Percentiles rank a stretch among this genome's conserved stretches.
Evolutionary conservation across 2,888 invertebrate species (phyloP).

Genomic region (Archaeoteleia sp.): DNA sequence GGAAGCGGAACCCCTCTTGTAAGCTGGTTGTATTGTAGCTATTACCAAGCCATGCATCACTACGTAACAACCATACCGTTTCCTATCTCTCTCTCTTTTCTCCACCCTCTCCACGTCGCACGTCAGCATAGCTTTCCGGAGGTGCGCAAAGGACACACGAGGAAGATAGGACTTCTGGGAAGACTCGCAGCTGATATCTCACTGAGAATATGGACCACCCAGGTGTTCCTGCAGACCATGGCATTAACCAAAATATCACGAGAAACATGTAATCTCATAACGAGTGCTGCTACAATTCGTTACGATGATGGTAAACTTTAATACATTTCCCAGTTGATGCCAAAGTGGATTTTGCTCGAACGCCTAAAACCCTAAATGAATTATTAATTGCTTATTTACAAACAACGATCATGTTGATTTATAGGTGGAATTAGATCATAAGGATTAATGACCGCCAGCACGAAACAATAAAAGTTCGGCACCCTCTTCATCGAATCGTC

Average conservation of each 20-base stretch:
- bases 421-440: constrained; percentile 44
- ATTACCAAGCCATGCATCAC: constrained; percentile 75
- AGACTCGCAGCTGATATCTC: constrained; percentile 69
- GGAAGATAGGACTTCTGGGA: constrained; percentile 64
- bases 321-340: no score
- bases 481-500: constrained; percentile 45
- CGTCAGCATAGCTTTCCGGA: constrained; percentile 69
- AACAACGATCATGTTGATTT: constrained; percentile 47
- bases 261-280: constrained; percentile 22
- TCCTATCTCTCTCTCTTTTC: constrained; percentile 53
- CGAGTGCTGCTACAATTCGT: constrained; percentile 7
- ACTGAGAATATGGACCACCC: constrained; percentile 68
- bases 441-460: constrained; percentile 46
- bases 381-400: constrained; percentile 50
- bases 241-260: constrained; percentile 39
- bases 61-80: constrained; percentile 71
- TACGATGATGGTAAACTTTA: background rate
- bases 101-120: constrained; percentile 51
- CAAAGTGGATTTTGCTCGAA: no score
- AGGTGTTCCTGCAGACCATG: constrained; percentile 59
- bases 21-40: constrained; percentile 74
- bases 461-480: constrained; percentile 51
- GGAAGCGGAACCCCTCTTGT: constrained; percentile 71
- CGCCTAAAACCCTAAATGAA: no score
- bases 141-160: constrained; percentile 76